Conservation (phyloP, 1,140 invertebrate genomes). For the Hermatobates lingyangjiaoensis region DNA sequence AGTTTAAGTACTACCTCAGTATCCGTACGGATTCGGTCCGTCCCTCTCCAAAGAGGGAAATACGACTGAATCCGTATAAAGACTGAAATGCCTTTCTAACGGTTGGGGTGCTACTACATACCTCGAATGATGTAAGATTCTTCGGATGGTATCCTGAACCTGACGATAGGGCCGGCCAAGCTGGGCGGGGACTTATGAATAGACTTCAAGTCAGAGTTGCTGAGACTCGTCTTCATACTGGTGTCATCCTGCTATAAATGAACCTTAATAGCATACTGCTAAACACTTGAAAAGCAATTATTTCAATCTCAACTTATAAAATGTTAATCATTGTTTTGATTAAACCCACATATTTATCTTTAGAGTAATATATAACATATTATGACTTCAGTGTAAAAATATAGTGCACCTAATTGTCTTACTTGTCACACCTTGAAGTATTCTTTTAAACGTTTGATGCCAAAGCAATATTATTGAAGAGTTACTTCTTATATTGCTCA, state of each 20-base stretch:
- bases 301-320: neutral
- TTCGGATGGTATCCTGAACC: slow-evolving; percentile 18
- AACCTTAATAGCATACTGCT: neutral
- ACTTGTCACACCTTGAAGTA: neutral
- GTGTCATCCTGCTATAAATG: slow-evolving; percentile 11
- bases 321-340: too few species aligned
- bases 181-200: slow-evolving; percentile 7
- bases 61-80: neutral
- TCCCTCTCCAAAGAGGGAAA: neutral
- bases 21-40: neutral
- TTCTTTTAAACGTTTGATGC: too few species aligned
- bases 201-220: slow-evolving; percentile 13
- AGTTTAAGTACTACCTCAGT: neutral
- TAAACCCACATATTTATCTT: too few species aligned
- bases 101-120: neutral
- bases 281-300: neutral
- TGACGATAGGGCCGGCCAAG: slow-evolving; percentile 9
- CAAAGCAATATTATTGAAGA: too few species aligned
- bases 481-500: too few species aligned
- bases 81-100: neutral
- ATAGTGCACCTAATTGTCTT: neutral
- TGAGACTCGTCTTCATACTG: slow-evolving; percentile 8
- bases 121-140: slow-evolving; percentile 25
- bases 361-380: neutral
- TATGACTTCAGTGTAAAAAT: neutral